Evolutionary conservation across 1,140 invertebrate species (phyloP).

Genomic region (Zaprionus capensis): DNA sequence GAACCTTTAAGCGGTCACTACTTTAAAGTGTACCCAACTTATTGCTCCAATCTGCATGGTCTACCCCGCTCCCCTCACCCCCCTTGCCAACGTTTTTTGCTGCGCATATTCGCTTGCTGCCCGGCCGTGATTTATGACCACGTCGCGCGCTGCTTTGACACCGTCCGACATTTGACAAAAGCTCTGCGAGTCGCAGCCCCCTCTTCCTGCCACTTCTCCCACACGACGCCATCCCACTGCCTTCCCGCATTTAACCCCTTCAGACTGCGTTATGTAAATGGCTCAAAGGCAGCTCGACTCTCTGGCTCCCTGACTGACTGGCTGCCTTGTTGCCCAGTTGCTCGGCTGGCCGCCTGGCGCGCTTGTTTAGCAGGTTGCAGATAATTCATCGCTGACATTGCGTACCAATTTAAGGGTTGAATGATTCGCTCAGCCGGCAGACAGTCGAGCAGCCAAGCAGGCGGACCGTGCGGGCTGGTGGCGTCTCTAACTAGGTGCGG

Average conservation of each 20-base stretch:
- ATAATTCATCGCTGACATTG: constrained; percentile 83
- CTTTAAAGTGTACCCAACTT: constrained; percentile 43
- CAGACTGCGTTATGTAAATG: constrained; percentile 63
- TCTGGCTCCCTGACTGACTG: background rate
- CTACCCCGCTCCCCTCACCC: background rate
- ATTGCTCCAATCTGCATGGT: constrained; percentile 29
- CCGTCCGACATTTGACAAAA: constrained; percentile 80
- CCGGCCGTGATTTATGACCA: constrained; percentile 73
- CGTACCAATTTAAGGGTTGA: constrained; percentile 83
- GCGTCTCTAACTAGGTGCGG: constrained; percentile 63
- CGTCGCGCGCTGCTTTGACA: constrained; percentile 75
- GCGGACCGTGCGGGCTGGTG: constrained; percentile 19
- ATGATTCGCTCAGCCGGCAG: constrained; percentile 65
- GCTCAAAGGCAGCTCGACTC: constrained; percentile 56
- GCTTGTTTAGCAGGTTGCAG: constrained; percentile 81
- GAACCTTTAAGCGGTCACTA: constrained; percentile 56
- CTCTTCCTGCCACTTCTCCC: background rate
- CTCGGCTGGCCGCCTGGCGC: constrained; percentile 28
- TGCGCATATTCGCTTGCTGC: constrained; percentile 36
- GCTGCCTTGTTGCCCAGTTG: background rate
- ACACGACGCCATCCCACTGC: background rate
- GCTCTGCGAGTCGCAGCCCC: constrained; percentile 42
- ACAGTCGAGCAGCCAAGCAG: constrained; percentile 28
- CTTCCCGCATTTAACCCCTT: constrained; percentile 5
- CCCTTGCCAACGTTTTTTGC: constrained; percentile 13